Percentiles rank a stretch among this genome's conserved stretches.
These are phyloP conservation scores for Hyperoplus immaculatus DNA, from an alignment of 2,797 vertebrate species.

Conservation along the genomic window DNA sequence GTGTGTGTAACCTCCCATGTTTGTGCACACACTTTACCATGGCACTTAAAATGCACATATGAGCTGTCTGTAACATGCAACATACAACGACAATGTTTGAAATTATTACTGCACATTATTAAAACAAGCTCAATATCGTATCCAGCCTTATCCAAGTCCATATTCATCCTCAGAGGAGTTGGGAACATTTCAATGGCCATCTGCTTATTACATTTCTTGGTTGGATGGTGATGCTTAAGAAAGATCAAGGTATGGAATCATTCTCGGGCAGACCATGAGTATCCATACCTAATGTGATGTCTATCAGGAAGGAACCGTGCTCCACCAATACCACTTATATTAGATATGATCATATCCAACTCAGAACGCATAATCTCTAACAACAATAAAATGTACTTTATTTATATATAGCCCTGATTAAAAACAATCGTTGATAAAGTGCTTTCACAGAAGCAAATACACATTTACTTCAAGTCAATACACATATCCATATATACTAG, in stretches of 20 bases:
- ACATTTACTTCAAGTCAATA: no score
- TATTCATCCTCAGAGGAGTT: not conserved
- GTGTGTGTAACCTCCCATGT: not conserved
- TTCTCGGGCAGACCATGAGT: not conserved
- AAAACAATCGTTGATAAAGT: no score
- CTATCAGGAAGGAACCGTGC: not conserved
- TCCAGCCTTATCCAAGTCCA: not conserved
- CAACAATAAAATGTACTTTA: no score
- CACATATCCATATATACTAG: no score
- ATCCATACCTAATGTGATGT: not conserved
- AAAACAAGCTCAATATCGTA: not conserved
- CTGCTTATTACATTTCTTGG: not conserved
- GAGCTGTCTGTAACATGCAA: not conserved
- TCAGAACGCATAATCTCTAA: not conserved
- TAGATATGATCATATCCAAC: not conserved
- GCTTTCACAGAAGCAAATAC: no score
- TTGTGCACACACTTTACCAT: not conserved
- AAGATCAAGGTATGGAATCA: not conserved
- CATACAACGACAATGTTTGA: not conserved
- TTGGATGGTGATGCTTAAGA: not conserved
- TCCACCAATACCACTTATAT: not conserved
- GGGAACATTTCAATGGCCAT: not conserved
- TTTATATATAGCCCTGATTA: no score
- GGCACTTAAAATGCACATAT: not conserved
- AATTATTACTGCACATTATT: not conserved